Evolutionary conservation across 2,113 vertebrate genomes (phyloP), one percentile per base, ranked within the genome.

Genomic region (Oreochromis aureus): DNA sequence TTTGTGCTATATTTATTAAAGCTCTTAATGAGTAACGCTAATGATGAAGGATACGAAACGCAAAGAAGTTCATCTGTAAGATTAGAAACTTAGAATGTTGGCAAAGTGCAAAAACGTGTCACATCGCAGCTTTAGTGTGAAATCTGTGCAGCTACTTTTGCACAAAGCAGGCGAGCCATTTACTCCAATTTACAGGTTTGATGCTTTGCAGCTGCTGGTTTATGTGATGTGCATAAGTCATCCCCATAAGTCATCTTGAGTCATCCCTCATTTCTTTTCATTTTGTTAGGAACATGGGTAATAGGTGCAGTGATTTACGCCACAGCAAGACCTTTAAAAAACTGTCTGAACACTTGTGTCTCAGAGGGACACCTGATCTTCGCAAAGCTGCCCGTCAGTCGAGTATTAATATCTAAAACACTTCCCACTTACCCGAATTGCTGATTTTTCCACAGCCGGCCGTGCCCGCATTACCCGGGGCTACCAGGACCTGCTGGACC

Each of bases 381-480:
- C 44, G 48, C 8, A 6, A 48, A 76, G 69, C 13, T 73, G 69
- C n/a, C 5, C 6, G 6, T 48, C 69, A 73, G 7, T 46, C 22
- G 18, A 46, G 69, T 27, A 48, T 76, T 48, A 30, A 48, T 48
- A 76, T 48, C 6, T 7, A 76, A 76, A 46, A 73, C 41, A 48
- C 22, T 18, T 27, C 61, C 61, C 61, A 39, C 61, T 93, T 83
- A 98, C 98, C 97, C 10, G 97, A 96, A 92, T 98, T 99, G 83
- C 95, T 95, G 91, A 98, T 97, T 94, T 98, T 98, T 10, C 91
- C 96, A 22, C 92, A 93, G 84, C 44, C 90, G 3, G 96, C 95
- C 5, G 97, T 98, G 82, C 98, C 98, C 0, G 97, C 98, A 34
- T 98, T 98, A 6, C 98, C 98, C 1, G 98, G 98, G 4, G 97